Percentiles rank a stretch among this genome's conserved stretches.
Conservation (phyloP, 2,113 vertebrate genomes). For the Argyrosomus japonicus region DNA sequence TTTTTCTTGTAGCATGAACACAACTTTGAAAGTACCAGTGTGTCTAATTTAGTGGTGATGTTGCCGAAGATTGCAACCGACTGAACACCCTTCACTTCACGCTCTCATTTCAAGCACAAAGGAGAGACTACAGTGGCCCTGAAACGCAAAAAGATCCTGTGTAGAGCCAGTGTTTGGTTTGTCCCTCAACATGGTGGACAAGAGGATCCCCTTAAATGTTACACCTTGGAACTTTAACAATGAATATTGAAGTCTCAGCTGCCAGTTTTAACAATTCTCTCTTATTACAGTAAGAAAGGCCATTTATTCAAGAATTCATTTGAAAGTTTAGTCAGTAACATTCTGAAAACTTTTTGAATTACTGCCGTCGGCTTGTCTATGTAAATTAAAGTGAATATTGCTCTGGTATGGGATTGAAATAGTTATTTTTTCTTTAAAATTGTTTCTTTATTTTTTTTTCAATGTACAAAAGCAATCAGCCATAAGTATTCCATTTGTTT, state of each 20-base stretch:
- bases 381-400: constrained; percentile 2
- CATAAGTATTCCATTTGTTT: constrained; percentile 12
- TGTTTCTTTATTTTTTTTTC: not conserved
- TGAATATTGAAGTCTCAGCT: not conserved
- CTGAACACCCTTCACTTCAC: no score
- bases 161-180: no score
- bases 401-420: not conserved
- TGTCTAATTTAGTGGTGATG: no score
- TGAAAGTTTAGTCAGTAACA: constrained; percentile 10
- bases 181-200: no score
- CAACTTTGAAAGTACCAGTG: no score
- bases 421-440: not conserved
- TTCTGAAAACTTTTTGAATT: constrained; percentile 11
- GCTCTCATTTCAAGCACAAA: no score
- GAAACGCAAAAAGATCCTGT: no score
- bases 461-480: not conserved
- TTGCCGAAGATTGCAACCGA: no score
- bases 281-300: not conserved
- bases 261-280: not conserved
- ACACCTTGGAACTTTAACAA: not conserved
- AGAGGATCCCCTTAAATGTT: no score
- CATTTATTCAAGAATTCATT: not conserved
- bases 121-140: no score
- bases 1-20: not conserved
- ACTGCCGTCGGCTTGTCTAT: not conserved